These are phyloP conservation scores for Valencia hispanica DNA, from an alignment of 2,797 vertebrate genomes.

Conservation along the genomic window DNA sequence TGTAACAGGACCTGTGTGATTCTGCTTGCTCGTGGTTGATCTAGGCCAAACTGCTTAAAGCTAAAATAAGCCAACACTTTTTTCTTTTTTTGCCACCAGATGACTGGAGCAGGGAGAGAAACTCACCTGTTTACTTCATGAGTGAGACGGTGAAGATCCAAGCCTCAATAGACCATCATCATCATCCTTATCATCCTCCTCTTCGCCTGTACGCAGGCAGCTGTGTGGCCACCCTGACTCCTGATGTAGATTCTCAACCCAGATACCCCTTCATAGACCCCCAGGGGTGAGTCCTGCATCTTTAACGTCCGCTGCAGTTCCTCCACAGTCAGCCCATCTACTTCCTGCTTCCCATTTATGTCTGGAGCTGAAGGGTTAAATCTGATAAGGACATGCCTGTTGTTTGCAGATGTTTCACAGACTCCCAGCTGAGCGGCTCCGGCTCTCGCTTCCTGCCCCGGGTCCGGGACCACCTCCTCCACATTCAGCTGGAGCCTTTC, in stretches of 20 bases:
- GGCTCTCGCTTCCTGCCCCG: conserved; percentile 60
- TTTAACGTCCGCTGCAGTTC: conserved; percentile 19
- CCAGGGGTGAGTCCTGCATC: conserved; percentile 45
- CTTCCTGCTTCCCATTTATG: conserved; percentile 30
- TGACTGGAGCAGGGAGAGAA: conserved; percentile 42
- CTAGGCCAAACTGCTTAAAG: background rate
- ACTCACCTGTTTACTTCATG: conserved; percentile 45
- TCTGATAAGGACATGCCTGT: conserved; percentile 41
- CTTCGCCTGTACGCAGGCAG: conserved; percentile 38
- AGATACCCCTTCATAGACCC: conserved; percentile 58
- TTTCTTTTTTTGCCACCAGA: background rate
- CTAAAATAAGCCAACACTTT: background rate
- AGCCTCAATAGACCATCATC: conserved; percentile 42
- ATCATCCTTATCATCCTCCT: conserved; percentile 33
- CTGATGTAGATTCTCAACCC: conserved; percentile 36
- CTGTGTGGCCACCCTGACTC: conserved; percentile 53
- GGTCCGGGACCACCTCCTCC: conserved; percentile 40
- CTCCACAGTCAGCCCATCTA: conserved; percentile 12
- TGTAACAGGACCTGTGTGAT: background rate
- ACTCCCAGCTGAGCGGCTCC: conserved; percentile 56
- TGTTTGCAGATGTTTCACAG: conserved; percentile 63
- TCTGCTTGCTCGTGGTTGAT: background rate
- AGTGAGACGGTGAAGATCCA: conserved; percentile 48
- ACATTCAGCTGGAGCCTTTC: conserved; percentile 55
- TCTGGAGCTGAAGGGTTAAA: conserved; percentile 26